These are phyloP conservation scores for Eupithecia vulgata DNA, from an alignment of 2,888 invertebrate genomes.

Conservation along the genomic window DNA sequence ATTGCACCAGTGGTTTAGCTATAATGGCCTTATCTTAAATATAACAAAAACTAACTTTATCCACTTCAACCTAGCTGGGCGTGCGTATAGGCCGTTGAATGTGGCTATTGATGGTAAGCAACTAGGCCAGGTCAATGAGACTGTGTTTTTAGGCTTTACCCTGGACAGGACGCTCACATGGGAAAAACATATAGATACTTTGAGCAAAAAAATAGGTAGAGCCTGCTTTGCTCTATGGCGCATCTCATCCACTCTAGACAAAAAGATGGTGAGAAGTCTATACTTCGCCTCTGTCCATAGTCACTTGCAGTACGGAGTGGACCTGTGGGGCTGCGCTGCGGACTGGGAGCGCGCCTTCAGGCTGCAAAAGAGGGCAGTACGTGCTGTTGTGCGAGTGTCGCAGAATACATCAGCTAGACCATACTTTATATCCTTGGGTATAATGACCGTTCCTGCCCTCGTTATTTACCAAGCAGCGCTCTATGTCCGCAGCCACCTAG, in stretches of 20 bases:
- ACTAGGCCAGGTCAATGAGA: neutral
- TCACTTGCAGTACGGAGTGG: neutral
- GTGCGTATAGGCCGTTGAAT: neutral
- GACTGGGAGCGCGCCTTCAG: neutral
- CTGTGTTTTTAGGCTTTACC: neutral
- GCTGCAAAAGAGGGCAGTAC: neutral
- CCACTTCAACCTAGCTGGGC: neutral
- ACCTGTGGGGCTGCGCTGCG: neutral
- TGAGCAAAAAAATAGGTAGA: neutral
- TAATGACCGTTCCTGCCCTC: neutral
- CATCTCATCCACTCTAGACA: neutral
- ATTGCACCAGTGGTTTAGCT: constrained; percentile 5
- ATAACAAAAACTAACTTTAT: constrained; percentile 1
- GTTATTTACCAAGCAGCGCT: neutral
- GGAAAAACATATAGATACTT: neutral
- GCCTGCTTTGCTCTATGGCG: constrained; percentile 3
- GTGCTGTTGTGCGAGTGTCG: neutral
- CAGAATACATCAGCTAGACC: neutral
- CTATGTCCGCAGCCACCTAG: neutral
- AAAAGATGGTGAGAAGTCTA: neutral
- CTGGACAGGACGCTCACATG: neutral
- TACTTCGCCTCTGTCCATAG: neutral
- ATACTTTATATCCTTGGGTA: neutral
- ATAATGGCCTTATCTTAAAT: neutral
- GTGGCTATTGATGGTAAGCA: neutral